Evolutionary conservation across 1,140 invertebrate species (phyloP).

Genomic region (Brachionus plicatilis): DNA sequence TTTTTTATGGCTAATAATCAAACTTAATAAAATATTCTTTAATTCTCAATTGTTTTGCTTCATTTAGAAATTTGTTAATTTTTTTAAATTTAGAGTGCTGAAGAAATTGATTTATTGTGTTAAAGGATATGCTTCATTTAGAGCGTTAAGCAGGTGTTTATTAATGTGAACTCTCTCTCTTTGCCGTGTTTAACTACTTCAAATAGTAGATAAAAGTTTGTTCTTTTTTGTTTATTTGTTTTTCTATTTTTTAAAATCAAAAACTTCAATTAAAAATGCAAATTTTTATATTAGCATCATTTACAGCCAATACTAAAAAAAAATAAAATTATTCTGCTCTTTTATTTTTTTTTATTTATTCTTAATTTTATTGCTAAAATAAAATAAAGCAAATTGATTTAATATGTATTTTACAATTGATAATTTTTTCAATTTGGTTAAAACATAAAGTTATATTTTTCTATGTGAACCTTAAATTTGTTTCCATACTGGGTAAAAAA

Average conservation of each 20-base stretch:
- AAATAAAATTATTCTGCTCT: background rate
- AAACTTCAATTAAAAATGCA: background rate
- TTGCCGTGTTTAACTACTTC: background rate
- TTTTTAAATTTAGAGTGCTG: background rate
- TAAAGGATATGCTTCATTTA: background rate
- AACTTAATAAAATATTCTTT: background rate
- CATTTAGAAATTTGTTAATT: background rate
- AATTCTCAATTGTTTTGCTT: background rate
- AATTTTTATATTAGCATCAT: background rate
- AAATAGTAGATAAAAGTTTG: background rate
- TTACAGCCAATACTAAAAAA: background rate
- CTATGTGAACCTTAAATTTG: too few relatives aligned
- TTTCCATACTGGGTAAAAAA: too few relatives aligned
- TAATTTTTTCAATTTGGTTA: too few relatives aligned
- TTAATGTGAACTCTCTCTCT: background rate
- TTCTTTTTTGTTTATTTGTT: background rate
- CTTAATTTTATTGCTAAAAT: background rate
- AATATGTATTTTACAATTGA: background rate
- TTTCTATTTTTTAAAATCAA: background rate
- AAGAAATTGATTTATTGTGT: background rate
- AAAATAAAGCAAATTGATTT: background rate
- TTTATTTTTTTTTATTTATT: background rate
- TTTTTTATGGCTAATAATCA: constrained; percentile 25
- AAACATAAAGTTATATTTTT: too few relatives aligned
- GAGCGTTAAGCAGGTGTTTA: background rate